These are phyloP conservation scores for Bilobella aurantiaca DNA, from an alignment of 1,140 invertebrate species.

Conservation along the genomic window DNA sequence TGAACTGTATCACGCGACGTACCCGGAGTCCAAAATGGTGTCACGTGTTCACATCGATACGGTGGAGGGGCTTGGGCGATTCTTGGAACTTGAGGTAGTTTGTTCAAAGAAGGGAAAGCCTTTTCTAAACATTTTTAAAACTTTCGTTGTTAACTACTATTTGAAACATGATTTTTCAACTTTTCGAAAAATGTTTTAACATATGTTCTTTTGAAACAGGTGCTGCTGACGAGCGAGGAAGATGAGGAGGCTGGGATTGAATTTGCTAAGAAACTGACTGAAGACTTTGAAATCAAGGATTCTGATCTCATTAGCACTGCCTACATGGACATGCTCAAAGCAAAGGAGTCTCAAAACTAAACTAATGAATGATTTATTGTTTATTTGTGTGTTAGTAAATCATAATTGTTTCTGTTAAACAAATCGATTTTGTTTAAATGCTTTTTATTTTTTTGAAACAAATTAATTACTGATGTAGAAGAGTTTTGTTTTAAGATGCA, in stretches of 20 bases:
- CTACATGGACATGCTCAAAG: conserved; percentile 55
- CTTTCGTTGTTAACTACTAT: no score
- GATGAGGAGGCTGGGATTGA: conserved; percentile 44
- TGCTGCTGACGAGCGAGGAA: not conserved
- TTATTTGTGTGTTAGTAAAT: no score
- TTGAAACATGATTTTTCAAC: no score
- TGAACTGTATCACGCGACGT: conserved; percentile 62
- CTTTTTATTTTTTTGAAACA: no score
- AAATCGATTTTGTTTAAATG: no score
- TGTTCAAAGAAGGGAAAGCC: no score
- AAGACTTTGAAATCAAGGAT: conserved; percentile 51
- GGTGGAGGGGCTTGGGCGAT: conserved; percentile 69
- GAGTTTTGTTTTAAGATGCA: no score
- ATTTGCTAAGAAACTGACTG: conserved; percentile 60
- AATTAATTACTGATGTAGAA: no score
- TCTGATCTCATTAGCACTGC: conserved; percentile 59
- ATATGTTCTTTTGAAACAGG: not conserved
- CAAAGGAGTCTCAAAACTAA: no score
- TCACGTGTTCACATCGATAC: conserved; percentile 78
- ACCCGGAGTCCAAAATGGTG: conserved; percentile 37
- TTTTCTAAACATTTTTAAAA: not conserved
- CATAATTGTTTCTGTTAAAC: no score
- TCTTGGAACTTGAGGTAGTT: conserved; percentile 76
- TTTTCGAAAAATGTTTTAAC: not conserved
- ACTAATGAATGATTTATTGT: no score